Evolutionary conservation across 2,797 vertebrate genomes (phyloP), one percentile per base, ranked within the genome.

Genomic region (Valencia hispanica): DNA sequence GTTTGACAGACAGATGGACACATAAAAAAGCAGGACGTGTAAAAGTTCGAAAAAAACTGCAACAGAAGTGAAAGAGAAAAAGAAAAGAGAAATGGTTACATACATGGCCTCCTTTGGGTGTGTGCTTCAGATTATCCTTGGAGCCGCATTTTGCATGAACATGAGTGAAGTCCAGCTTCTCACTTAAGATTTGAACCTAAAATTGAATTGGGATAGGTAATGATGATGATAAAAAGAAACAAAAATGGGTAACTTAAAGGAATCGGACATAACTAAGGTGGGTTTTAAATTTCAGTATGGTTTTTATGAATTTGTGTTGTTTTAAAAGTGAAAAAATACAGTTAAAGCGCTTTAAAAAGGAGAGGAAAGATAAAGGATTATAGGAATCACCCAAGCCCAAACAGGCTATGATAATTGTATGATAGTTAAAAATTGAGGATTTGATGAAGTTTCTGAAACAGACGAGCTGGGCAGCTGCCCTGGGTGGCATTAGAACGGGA

Each of bases 71-170:
- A 70, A 18, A n/a, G 25, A 68, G 11, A 47, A 53, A 50, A 27
- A 51, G 47, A 32, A 47, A 68, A 75, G 75, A 81, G 75, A 80
- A 75, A 83, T n/a, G 66, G 48, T 75, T 92, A 93, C 92, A 86
- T 93, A 94, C 93, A 86, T 93, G 88, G 88, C 93, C 92, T 92
- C 92, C 93, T 89, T 86, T 90, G 79, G 93, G 71, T 77, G 91
- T 0, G 89, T 94, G 92, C 89, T 82, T 94, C 88, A 94, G 88
- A 90, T 94, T 95, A 84, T 91, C 93, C 91, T 76, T 95, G 92
- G 93, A 94, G 91, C 91, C 87, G 63, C 92, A 94, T 87, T 94
- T 94, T 92, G 93, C 87, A 73, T 94, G 88, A 90, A 95, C 90
- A 86, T 90, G 92, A 91, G 89, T 85, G 92, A 94, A 94, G 89